Evolutionary conservation across 2,797 vertebrate species (phyloP), one percentile per base, ranked within the genome.

Genomic region (Chanos chanos): DNA sequence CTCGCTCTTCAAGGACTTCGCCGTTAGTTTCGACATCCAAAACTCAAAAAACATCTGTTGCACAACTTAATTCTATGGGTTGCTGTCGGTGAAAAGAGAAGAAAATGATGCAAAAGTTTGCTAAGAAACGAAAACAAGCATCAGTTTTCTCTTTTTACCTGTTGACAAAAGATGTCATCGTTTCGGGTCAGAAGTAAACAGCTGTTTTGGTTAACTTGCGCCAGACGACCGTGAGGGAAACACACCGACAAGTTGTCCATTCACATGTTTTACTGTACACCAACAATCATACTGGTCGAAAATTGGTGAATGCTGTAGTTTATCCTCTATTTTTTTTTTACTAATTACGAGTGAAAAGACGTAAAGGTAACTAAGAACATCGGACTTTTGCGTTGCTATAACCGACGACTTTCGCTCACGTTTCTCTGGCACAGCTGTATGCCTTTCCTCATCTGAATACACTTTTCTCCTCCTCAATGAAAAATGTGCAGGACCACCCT

Each of bases 401-500:
- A 37, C 62, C 21, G 50, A 57, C 41, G 34, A 54, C 36, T 28
- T 39, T 53, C 3, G 36, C 55, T 21, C 54, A 54, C 49, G 22
- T 39, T 30, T 44, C 41, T 19, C 36, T 7, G 18, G 44, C 52
- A 66, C 65, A 70, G 68, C 68, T 76, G 59, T 50, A 36, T 41
- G 48, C 47, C 45, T 48, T 16, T 54, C 43, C 40, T 51, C 71
- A 62, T 77, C 62, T 66, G 61, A 65, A 58, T 61, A 40, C 48
- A 53, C 55, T 40, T 65, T 54, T 53, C 58, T 73, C 47, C 66
- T 76, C 63, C 53, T 81, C 71, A 80, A 70, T 82, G 71, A 74
- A 70, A 71, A 72, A n/a, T 48, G 58, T 27, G 49, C 48, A 28
- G 61, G 59, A 49, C 61, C 68, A 59, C 56, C 39, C 50, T 50